Evolutionary conservation across 2,888 invertebrate genomes (phyloP), one percentile per base, ranked within the genome.

Genomic region (Ormyrus rosae): DNA sequence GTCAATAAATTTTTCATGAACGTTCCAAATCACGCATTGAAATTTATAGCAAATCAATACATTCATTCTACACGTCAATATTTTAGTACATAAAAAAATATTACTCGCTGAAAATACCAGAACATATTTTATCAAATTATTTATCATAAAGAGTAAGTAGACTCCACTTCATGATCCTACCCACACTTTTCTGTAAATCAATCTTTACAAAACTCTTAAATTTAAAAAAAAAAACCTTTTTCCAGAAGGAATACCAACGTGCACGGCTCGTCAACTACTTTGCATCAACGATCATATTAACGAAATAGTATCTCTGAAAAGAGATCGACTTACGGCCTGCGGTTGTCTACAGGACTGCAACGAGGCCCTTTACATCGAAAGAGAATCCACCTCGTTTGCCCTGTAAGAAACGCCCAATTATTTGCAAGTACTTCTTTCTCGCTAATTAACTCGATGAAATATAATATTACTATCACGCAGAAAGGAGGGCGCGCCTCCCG

Each of bases 321-420:
- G 6, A 10, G 53, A 65, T 3, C n/a, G 70, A 10, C 64, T 73
- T 5, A 63, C 69, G 13, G 56, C 5, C 9, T 80, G 70, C 61
- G 60, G 55, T 4, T 80, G 80, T 34, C 51, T 75, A 10, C 53
- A 53, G 10, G 74, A 69, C 55, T 70, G 65, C 48, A 75, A 75
- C 65, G 65, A 60, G 53, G 70, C 65, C 2, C 58, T 65, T 5
- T 74, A 80, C 72, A 53, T 75, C 56, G 65, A 65, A 65, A 80
- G 75, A 34, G 70, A 80, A 60, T 70, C 10, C 56, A 70, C 63
- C 48, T 56, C 64, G 34, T 72, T 70, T 45, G 19, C 11, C 9
- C 19, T 80, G 75, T 80, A 75, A 75, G 75, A 19, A 61, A 67
- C 19, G 11, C 45, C 55, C 50, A 50, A 51, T 76, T 67, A 68